Evolutionary conservation across 2,888 invertebrate species (phyloP), one percentile per base, ranked within the genome.

Genomic region (Apantesis nais): DNA sequence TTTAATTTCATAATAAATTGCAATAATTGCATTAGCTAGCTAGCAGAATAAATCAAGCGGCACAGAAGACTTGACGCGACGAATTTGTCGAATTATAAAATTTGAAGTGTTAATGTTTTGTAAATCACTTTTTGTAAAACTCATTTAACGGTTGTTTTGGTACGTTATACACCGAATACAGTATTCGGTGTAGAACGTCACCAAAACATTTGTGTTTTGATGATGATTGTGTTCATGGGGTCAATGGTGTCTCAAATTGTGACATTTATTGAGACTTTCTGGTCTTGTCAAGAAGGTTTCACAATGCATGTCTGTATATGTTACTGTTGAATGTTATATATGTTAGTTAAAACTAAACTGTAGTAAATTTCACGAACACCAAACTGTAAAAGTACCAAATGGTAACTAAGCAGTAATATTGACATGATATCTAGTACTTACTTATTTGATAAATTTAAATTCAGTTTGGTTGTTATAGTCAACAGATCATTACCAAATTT

Each of bases 1-100:
- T 93, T 93, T 94, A 94, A 94, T 93, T 93, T 94, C 89, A 91
- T 92, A 92, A 93, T 94, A 94, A 94, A 94, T 94, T 93, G 93
- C 91, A 92, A 93, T 94, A 93, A 94, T 94, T 94, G 91, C 94
- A 92, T 94, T 93, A 93, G 89, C 84, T 84, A 86, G 84, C 87
- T 81, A 84, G 85, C 83, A 85, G 86, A 88, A 92, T 93, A 92
- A 93, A 93, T 93, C 92, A 91, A 88, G 85, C 85, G 89, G 83
- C 82, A 79, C 81, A 78, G 76, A 80, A 78, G 77, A 85, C 83
- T 85, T 83, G 79, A 78, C 83, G 78, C 82, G 81, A 84, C 83
- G 77, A 85, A 83, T 80, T 78, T 85, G 83, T 85, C 82, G 83
- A 83, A 82, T 81, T 82, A 82, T 78, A 73, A 78, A 80, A 76